A percentile compares a stretch with the other conserved stretches of the same genome.
Conservation (phyloP, 2,888 invertebrate genomes). For the Eristalis intricaria region DNA sequence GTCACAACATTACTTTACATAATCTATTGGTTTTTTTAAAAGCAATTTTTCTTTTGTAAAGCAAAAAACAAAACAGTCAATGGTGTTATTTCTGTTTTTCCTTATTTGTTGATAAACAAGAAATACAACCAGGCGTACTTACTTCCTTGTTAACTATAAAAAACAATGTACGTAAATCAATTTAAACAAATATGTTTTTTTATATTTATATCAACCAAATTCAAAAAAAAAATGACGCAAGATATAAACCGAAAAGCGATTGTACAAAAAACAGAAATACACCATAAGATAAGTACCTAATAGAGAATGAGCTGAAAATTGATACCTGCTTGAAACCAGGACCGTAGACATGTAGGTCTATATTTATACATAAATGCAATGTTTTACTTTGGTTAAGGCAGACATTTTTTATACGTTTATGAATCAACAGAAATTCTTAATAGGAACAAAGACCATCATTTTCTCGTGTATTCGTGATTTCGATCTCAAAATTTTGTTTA, state of each 20-base stretch:
- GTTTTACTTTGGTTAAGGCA: conserved; percentile 32
- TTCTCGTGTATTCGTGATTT: too few species aligned
- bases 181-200: conserved; percentile 46
- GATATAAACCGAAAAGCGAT: conserved; percentile 45
- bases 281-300: conserved; percentile 77
- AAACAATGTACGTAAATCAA: conserved; percentile 20
- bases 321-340: conserved; percentile 79
- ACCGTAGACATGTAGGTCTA: conserved; percentile 3
- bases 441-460: too few species aligned
- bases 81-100: too few species aligned
- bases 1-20: background rate
- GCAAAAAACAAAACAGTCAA: background rate
- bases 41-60: background rate
- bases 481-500: too few species aligned
- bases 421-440: background rate
- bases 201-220: conserved; percentile 46
- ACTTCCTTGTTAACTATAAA: conserved; percentile 38
- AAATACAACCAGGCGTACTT: conserved; percentile 7
- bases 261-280: conserved; percentile 71
- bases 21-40: background rate
- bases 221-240: conserved; percentile 8
- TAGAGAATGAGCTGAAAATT: conserved; percentile 81
- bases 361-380: conserved; percentile 14
- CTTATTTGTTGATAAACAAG: background rate
- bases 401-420: background rate